Conservation (phyloP, 2,888 invertebrate species). For the Malacosoma neustria region DNA sequence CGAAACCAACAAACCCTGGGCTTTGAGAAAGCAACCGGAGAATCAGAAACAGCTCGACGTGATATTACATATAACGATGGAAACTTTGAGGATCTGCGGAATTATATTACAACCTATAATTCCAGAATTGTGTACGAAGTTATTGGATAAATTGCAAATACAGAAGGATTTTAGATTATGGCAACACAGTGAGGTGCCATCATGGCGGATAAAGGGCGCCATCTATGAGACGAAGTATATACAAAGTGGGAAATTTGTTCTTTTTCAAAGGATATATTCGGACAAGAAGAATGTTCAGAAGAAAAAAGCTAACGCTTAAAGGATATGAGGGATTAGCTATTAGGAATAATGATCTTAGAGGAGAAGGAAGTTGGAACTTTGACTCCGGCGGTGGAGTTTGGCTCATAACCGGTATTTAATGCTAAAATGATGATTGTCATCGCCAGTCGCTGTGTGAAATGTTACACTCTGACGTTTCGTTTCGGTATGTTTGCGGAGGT, state of each 20-base stretch:
- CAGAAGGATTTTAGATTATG: constrained; percentile 37
- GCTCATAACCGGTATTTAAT: no score
- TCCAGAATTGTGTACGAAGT: constrained; percentile 79
- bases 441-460: no score
- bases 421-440: no score
- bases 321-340: neutral
- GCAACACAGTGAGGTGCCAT: constrained; percentile 48
- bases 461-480: no score
- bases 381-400: neutral
- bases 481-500: no score
- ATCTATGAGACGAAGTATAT: constrained; percentile 54
- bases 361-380: no score
- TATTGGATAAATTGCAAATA: constrained; percentile 81
- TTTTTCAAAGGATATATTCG: constrained; percentile 56
- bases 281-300: constrained; percentile 40
- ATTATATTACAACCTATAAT: constrained; percentile 91
- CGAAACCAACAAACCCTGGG: constrained; percentile 92
- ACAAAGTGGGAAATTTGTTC: constrained; percentile 53
- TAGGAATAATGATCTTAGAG: no score
- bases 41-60: constrained; percentile 77
- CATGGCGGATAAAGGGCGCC: constrained; percentile 49
- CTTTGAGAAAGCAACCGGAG: constrained; percentile 78
- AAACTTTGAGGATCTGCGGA: constrained; percentile 81
- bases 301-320: constrained; percentile 34
- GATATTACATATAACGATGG: constrained; percentile 88